A percentile compares a stretch with the other conserved stretches of the same genome.
These are phyloP conservation scores for Oreochromis niloticus DNA, from an alignment of 2,113 vertebrate species.

Conservation along the genomic window DNA sequence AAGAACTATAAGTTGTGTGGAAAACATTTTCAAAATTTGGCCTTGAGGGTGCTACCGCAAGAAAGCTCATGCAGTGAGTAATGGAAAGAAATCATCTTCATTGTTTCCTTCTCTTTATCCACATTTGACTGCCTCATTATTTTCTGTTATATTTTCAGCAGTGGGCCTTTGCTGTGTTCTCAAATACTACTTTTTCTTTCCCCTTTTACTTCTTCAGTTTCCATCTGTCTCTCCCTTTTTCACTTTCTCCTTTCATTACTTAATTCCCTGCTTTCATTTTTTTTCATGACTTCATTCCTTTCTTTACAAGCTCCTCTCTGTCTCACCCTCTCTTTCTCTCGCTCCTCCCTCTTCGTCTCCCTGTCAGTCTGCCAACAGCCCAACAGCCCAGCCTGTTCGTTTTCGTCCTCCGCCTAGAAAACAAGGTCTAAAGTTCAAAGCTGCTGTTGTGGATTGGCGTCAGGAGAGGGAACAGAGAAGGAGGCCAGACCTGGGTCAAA, in stretches of 20 bases:
- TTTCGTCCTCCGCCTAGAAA: slow-evolving; percentile 62
- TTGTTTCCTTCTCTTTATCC: not conserved
- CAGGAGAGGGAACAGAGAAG: not conserved
- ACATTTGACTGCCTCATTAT: not conserved
- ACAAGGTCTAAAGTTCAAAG: slow-evolving; percentile 74
- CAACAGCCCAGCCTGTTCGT: slow-evolving; percentile 42
- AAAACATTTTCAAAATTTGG: not conserved
- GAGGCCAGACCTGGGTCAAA: slow-evolving; percentile 18
- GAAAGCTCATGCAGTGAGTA: not conserved
- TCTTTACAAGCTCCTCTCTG: slow-evolving; percentile 61
- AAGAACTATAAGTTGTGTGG: not conserved
- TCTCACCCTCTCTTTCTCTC: slow-evolving; percentile 7
- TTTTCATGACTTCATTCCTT: slow-evolving; percentile 54
- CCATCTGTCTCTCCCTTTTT: not conserved
- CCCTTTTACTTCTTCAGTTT: not conserved
- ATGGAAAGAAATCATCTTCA: not conserved
- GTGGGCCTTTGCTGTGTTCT: not conserved
- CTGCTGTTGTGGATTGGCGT: slow-evolving; percentile 51
- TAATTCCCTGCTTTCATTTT: slow-evolving; percentile 21
- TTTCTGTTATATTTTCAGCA: not conserved
- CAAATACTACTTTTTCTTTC: not conserved
- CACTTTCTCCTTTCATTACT: slow-evolving; percentile 28
- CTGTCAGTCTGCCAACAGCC: slow-evolving; percentile 48
- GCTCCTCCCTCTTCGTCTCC: slow-evolving; percentile 23
- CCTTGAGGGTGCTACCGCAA: not conserved